phyloP scores from a whole-genome alignment of 2,888 invertebrate species.

The Leistus spinibarbis region DNA sequence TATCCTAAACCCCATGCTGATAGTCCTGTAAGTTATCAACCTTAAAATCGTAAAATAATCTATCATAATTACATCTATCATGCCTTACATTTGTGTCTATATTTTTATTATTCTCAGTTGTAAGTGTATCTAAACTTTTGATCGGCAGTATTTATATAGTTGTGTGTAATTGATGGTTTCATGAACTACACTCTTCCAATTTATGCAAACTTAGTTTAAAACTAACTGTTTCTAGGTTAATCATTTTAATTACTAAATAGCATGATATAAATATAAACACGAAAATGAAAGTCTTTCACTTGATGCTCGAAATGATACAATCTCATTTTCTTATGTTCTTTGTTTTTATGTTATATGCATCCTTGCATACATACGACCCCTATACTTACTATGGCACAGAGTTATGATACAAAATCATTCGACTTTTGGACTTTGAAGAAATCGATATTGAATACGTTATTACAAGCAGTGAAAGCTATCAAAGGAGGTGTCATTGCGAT shows the following conservation, averaged over 20 bases:
- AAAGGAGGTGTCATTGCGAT: conserved; percentile 85
- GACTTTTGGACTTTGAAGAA: conserved; percentile 76
- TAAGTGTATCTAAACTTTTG: no score
- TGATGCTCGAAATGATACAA: background rate
- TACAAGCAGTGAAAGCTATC: conserved; percentile 88
- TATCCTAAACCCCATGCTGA: conserved; percentile 59
- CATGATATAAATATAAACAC: background rate
- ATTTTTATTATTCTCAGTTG: conserved; percentile 2
- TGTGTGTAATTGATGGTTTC: no score
- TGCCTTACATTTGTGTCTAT: background rate
- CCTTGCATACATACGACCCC: no score
- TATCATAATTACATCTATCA: background rate
- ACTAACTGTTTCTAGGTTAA: conserved; percentile 27
- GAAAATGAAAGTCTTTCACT: background rate
- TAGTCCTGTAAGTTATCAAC: conserved; percentile 42
- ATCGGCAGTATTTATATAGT: no score
- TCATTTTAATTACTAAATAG: conserved; percentile 31
- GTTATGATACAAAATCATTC: conserved; percentile 50
- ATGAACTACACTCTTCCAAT: no score
- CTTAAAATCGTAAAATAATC: background rate
- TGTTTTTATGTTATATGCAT: background rate
- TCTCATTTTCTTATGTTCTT: background rate
- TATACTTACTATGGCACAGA: no score
- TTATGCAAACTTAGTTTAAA: background rate
- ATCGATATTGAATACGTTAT: conserved; percentile 78